Evolutionary conservation across 2,888 invertebrate species (phyloP).

Genomic region (Spodoptera exigua): DNA sequence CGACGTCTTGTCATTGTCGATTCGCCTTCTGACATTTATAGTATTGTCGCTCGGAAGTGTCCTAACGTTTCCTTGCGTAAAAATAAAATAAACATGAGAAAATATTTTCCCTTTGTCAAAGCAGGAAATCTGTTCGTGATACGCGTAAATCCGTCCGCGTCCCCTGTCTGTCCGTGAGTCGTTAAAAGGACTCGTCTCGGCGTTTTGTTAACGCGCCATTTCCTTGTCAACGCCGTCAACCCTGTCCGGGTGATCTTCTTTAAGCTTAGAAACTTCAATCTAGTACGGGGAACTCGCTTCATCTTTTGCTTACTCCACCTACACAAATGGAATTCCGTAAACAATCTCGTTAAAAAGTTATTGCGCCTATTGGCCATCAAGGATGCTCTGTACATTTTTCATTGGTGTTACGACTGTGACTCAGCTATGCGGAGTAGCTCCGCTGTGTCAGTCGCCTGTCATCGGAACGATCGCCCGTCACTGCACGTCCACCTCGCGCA

Average conservation of each 20-base stretch:
- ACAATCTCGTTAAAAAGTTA: conserved; percentile 73
- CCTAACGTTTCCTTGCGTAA: conserved; percentile 68
- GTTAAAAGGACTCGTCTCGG: conserved; percentile 84
- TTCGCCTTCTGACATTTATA: conserved; percentile 63
- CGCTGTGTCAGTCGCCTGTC: conserved; percentile 83
- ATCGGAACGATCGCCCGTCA: conserved; percentile 86
- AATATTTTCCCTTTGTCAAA: conserved; percentile 81
- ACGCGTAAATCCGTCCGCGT: conserved; percentile 85
- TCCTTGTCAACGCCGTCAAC: conserved; percentile 83
- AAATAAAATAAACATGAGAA: conserved; percentile 77
- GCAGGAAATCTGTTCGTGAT: conserved; percentile 87
- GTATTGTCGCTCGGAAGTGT: conserved; percentile 63
- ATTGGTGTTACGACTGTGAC: conserved; percentile 80
- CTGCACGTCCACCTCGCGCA: conserved; percentile 89
- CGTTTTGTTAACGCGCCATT: conserved; percentile 85
- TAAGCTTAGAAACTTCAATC: conserved; percentile 75
- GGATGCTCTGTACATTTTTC: conserved; percentile 71
- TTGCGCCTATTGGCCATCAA: conserved; percentile 73
- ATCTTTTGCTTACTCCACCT: conserved; percentile 61
- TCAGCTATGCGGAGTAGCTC: conserved; percentile 81
- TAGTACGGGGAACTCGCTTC: conserved; percentile 46
- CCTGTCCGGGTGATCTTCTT: conserved; percentile 79
- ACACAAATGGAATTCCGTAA: conserved; percentile 65
- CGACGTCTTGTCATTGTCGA: conserved; percentile 58
- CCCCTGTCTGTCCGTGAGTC: conserved; percentile 84